Percentiles rank a stretch among this genome's conserved stretches.
Evolutionary conservation across 2,888 invertebrate genomes (phyloP).

Genomic region (Octodonta nipae): DNA sequence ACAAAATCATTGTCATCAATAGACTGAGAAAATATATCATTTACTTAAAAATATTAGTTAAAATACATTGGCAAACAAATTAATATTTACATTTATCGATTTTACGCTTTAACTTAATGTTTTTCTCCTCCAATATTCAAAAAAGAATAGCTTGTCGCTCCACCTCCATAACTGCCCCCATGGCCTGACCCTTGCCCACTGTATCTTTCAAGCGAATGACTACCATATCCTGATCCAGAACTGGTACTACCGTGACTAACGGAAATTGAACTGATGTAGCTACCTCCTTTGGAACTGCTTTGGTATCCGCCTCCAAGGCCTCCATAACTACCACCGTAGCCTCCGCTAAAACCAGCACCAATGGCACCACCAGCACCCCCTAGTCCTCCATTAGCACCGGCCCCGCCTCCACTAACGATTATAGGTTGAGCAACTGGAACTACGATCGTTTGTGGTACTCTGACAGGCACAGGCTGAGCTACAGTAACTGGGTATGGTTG

Average conservation of each 20-base stretch:
- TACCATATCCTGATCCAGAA: conserved; percentile 9
- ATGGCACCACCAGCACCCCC: conserved; percentile 7
- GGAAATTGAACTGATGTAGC: conserved; percentile 6
- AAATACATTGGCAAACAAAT: conserved; percentile 1
- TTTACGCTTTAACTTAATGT: too few relatives aligned
- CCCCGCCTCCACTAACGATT: conserved; percentile 18
- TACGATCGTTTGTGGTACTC: conserved; percentile 19
- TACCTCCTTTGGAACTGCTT: conserved; percentile 5
- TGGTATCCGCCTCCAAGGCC: conserved; percentile 9
- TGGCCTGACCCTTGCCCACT: neutral
- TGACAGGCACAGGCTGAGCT: conserved; percentile 23
- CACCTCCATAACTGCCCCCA: conserved; percentile 4
- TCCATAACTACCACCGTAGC: conserved; percentile 10
- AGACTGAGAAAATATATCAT: neutral
- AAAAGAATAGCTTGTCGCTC: conserved; percentile 17
- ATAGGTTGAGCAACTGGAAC: conserved; percentile 1
- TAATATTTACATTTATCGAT: neutral
- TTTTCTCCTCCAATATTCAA: too few relatives aligned
- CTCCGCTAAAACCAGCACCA: conserved; percentile 11
- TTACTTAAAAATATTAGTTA: conserved; percentile 1
- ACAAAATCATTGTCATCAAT: neutral
- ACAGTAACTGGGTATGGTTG: conserved; percentile 28
- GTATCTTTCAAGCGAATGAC: conserved; percentile 4
- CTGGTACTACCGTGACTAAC: conserved; percentile 6
- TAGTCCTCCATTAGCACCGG: conserved; percentile 13